Evolutionary conservation across 2,113 vertebrate genomes (phyloP).

Genomic region (Mustela nigripes): DNA sequence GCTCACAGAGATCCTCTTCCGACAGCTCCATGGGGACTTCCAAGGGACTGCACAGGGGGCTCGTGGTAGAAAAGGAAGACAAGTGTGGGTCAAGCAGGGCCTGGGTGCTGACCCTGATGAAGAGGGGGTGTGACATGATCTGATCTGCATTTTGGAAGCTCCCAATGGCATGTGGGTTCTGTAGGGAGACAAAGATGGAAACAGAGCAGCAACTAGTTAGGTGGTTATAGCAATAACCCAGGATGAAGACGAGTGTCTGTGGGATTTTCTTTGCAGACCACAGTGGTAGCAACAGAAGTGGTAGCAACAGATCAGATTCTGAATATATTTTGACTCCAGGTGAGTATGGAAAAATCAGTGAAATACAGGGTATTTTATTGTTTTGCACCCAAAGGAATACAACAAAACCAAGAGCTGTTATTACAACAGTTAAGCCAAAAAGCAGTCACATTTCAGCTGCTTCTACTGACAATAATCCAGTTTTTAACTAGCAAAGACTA

Average conservation of each 20-base stretch:
- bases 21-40: background rate
- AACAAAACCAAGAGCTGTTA: slow-evolving; percentile 35
- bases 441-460: slow-evolving; percentile 51
- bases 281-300: background rate
- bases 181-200: background rate
- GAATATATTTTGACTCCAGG: background rate
- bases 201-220: background rate
- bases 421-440: slow-evolving; percentile 39
- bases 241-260: background rate
- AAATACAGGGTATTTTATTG: background rate
- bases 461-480: slow-evolving; percentile 56
- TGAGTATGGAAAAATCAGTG: background rate
- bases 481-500: slow-evolving; percentile 63
- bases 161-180: background rate
- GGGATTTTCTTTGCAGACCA: background rate
- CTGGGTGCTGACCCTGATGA: background rate
- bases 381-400: background rate
- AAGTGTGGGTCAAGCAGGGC: too few species aligned
- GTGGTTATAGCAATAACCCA: background rate
- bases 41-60: too few species aligned
- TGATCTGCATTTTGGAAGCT: background rate
- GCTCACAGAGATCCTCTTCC: fast-evolving
- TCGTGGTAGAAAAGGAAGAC: background rate
- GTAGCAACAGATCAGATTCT: background rate
- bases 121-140: background rate